A percentile compares a stretch with the other conserved stretches of the same genome.
These are phyloP conservation scores for Heliangelus exortis DNA, from an alignment of 2,797 vertebrate genomes.

Conservation along the genomic window DNA sequence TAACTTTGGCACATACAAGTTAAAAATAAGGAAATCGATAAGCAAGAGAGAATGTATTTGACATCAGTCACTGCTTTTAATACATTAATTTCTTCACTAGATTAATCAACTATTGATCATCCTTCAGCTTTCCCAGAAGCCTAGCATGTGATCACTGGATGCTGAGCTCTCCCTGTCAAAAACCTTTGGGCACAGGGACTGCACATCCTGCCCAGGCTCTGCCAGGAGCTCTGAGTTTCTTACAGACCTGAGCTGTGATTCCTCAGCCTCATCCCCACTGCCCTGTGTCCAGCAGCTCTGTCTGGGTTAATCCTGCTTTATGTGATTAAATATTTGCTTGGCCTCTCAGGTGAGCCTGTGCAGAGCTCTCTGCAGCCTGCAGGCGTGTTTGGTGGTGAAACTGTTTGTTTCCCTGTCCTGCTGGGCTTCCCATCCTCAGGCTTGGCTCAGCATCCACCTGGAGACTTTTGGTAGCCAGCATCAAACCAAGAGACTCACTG, in stretches of 20 bases:
- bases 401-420: background rate
- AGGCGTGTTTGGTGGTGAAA: background rate
- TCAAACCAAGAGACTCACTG: background rate
- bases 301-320: background rate
- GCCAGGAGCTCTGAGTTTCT: background rate
- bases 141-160: background rate
- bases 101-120: constrained; percentile 75
- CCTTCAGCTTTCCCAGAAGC: constrained; percentile 61
- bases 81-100: constrained; percentile 76
- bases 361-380: background rate
- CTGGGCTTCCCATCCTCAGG: background rate
- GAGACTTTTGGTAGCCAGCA: background rate
- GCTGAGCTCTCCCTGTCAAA: background rate
- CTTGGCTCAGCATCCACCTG: background rate
- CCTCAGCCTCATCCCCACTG: fast-evolving
- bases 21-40: constrained; percentile 68
- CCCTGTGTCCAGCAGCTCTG: background rate
- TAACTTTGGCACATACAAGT: constrained; percentile 47
- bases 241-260: fast-evolving
- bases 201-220: background rate
- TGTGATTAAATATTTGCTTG: background rate
- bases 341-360: background rate
- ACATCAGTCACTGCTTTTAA: constrained; percentile 73
- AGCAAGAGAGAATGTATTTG: constrained; percentile 68
- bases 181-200: background rate